Base-by-base conservation (phyloP, 1,140 invertebrate species). In the Pseudobourletiella spinata region DNA sequence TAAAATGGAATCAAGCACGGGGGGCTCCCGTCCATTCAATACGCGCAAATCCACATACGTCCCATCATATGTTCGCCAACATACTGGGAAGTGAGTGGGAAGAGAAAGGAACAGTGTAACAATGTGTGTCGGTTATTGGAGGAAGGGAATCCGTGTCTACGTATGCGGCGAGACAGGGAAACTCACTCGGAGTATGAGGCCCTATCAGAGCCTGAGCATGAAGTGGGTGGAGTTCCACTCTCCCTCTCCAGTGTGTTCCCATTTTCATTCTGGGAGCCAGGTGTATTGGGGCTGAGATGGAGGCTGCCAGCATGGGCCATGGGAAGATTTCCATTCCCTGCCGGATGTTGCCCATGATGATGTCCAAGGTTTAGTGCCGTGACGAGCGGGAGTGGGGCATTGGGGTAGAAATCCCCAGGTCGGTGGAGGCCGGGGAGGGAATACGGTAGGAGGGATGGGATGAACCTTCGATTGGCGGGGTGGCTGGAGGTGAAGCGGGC, bases 121-220 rank as follows among this genome's bases (percentile, higher is more conserved):
- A n/a, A n/a, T n/a, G n/a, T n/a, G n/a, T n/a, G n/a, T n/a, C n/a
- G n/a, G n/a, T n/a, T n/a, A n/a, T n/a, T n/a, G n/a, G n/a, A n/a
- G n/a, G n/a, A n/a, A n/a, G n/a, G n/a, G n/a, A n/a, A n/a, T n/a
- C n/a, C n/a, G n/a, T n/a, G n/a, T n/a, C n/a, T n/a, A n/a, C n/a
- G n/a, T n/a, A n/a, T n/a, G n/a, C n/a, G n/a, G n/a, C n/a, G n/a
- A n/a, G n/a, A n/a, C n/a, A n/a, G n/a, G n/a, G n/a, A n/a, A n/a
- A n/a, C 26, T 60, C 46, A 69, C 50, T 69, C 67, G 15, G 67
- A 69, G 29, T 69, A 69, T 42, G 59, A 63, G 20, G 68, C 68
- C 65, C 68, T 70, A 65, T 70, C 68, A 59, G 68, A 70, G 57
- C 68, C 68, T 20, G 68, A 70, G 63, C 68, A 66, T 20, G 68